Base-by-base conservation (phyloP, 2,113 vertebrate genomes). In the Thomomys bottae region DNA sequence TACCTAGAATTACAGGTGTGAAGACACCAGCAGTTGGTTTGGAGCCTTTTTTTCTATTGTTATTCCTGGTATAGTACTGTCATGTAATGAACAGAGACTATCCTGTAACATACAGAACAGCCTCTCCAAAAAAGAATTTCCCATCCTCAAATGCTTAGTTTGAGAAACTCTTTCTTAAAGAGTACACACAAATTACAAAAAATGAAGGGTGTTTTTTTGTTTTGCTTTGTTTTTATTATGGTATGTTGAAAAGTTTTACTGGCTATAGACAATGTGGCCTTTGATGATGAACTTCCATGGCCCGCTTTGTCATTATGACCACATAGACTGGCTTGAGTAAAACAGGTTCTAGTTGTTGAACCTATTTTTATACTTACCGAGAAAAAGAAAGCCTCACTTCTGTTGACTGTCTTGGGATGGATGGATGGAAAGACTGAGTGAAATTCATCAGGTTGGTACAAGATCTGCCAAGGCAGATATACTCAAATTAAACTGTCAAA, bases 321-420 rank as follows among this genome's bases (percentile, higher is more conserved):
- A 23, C 3, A 76, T 54, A 40, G 57, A 32, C 20, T 54, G 21
- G 6, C 23, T 80, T 63, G 10, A 68, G 40, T 76, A 45, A 89
- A 70, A 92, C 20, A 64, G 5, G 18, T 89, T 92, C 59, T 78
- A 30, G 66, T 38, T 59, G 24, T 34, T 79, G 54, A 87, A 79
- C 32, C 6, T 90, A 18, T 67, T 92, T 88, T 87, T 38, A 75
- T 80, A 81, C 88, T 93, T 23, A 54, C 30, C 77, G 71, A 45
- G 73, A 88, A 87, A 75, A 36, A 91, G 40, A 84, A 90, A 36
- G 23, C 17, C 26, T 94, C 36, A 63, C 32, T 32, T 81, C 23
- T 71, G 11, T 36, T 92, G 70, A 36, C 21, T 82, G 11, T 32
- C 9, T 30, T 70, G 1, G 54, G 17, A 49, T 54, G 64, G 34